These are phyloP conservation scores for Thaumetopoea pityocampa DNA, from an alignment of 1,140 invertebrate genomes.

Conservation along the genomic window DNA sequence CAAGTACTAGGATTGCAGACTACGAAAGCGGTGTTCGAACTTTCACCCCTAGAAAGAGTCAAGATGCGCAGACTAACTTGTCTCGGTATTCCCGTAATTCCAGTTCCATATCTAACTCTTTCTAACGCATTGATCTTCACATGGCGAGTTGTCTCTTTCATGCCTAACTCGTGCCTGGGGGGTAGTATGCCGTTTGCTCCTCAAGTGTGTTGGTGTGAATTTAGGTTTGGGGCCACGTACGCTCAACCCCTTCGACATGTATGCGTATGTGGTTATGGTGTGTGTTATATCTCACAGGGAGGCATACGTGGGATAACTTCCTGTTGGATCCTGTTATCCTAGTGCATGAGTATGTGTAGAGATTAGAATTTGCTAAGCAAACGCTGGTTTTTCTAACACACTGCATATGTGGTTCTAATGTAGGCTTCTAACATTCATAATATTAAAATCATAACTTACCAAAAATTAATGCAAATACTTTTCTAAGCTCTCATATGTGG, in stretches of 20 bases:
- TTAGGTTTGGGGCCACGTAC: slow-evolving; percentile 48
- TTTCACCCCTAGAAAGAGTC: slow-evolving; percentile 57
- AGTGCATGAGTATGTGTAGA: slow-evolving; percentile 69
- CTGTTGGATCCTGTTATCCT: slow-evolving; percentile 49
- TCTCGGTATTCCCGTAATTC: slow-evolving; percentile 41
- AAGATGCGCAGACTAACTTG: slow-evolving; percentile 69
- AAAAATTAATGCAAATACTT: slow-evolving; percentile 22
- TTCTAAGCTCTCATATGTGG: slow-evolving; percentile 21
- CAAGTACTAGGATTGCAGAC: slow-evolving; percentile 62
- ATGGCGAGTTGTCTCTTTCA: slow-evolving; percentile 36
- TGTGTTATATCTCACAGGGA: slow-evolving; percentile 54
- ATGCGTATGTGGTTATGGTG: slow-evolving; percentile 55
- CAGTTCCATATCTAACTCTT: slow-evolving; percentile 49
- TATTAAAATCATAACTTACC: background rate
- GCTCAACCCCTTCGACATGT: slow-evolving; percentile 54
- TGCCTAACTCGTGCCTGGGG: slow-evolving; percentile 53
- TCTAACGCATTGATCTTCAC: slow-evolving; percentile 36
- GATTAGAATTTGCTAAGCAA: slow-evolving; percentile 75
- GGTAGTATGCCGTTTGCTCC: slow-evolving; percentile 28
- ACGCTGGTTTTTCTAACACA: slow-evolving; percentile 65
- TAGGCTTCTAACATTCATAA: slow-evolving; percentile 29
- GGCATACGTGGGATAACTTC: slow-evolving; percentile 55
- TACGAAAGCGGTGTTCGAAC: slow-evolving; percentile 34
- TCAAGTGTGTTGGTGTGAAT: slow-evolving; percentile 39
- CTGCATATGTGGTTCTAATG: slow-evolving; percentile 38